Evolutionary conservation across 2,888 invertebrate genomes (phyloP).

Genomic region (Andrena praecox): DNA sequence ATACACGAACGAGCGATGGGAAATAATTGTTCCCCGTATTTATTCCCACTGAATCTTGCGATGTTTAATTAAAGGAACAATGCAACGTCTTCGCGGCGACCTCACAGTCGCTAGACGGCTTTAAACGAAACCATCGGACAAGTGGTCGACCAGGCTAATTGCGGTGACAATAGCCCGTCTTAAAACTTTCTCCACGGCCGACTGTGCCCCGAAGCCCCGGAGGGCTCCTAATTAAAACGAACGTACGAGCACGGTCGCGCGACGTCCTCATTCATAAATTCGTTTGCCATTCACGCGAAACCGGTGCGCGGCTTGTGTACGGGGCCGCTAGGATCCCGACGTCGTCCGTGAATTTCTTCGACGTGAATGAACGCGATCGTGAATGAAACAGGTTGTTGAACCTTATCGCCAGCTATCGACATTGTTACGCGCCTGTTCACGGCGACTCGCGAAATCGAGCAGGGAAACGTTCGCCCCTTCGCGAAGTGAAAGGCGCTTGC

Average conservation of each 20-base stretch:
- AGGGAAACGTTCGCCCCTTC: neutral
- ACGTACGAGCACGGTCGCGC: conserved; percentile 27
- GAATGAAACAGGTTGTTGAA: conserved; percentile 32
- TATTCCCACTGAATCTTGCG: conserved; percentile 9
- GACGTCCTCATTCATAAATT: conserved; percentile 57
- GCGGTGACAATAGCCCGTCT: conserved; percentile 45
- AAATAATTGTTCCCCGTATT: conserved; percentile 15
- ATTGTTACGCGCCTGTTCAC: neutral
- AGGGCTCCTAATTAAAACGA: conserved; percentile 53
- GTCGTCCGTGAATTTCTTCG: conserved; percentile 39
- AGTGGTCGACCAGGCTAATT: conserved; percentile 43
- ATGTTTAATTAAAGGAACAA: conserved; percentile 32
- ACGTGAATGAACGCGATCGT: conserved; percentile 34
- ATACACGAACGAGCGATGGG: neutral
- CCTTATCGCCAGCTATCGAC: conserved; percentile 1
- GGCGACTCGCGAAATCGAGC: neutral
- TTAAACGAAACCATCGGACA: conserved; percentile 22
- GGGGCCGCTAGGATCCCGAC: neutral
- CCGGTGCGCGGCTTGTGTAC: conserved; percentile 8
- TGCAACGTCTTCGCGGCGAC: conserved; percentile 17
- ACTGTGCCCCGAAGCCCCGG: conserved; percentile 28
- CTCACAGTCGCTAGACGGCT: conserved; percentile 12
- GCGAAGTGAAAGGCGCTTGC: neutral
- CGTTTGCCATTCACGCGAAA: conserved; percentile 52
- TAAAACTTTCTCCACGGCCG: conserved; percentile 55